phyloP scores from a whole-genome alignment of 1,140 invertebrate genomes.

The Aphis craccivora region DNA sequence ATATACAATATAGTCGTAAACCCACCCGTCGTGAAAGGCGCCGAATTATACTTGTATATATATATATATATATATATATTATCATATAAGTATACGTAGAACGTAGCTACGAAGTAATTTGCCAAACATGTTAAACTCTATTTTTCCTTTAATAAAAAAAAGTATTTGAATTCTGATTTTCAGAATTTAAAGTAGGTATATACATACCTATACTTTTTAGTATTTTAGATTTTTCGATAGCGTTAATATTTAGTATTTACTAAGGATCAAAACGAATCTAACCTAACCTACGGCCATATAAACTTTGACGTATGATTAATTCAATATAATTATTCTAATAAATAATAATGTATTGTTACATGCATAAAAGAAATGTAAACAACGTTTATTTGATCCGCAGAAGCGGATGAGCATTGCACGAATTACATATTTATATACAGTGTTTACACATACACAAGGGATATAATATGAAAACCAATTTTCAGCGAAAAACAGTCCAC shows the following conservation, averaged over 20 bases:
- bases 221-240: neutral
- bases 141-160: neutral
- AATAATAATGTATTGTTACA: neutral
- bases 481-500: neutral
- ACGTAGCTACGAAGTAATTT: neutral
- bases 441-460: neutral
- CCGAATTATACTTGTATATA: neutral
- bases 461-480: slow-evolving; percentile 14
- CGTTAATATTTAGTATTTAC: neutral
- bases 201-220: too few species aligned
- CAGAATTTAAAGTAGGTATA: neutral
- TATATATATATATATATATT: neutral
- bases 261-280: neutral
- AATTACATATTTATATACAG: neutral
- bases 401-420: neutral
- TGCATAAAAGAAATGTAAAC: neutral
- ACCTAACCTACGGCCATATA: neutral
- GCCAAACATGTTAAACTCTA: neutral
- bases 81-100: neutral
- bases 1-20: neutral
- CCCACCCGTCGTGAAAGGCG: neutral
- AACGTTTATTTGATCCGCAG: neutral
- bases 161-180: neutral
- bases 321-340: neutral
- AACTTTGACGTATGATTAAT: neutral